These are phyloP conservation scores for Hydriomena furcata DNA, from an alignment of 2,888 invertebrate genomes.

Conservation along the genomic window DNA sequence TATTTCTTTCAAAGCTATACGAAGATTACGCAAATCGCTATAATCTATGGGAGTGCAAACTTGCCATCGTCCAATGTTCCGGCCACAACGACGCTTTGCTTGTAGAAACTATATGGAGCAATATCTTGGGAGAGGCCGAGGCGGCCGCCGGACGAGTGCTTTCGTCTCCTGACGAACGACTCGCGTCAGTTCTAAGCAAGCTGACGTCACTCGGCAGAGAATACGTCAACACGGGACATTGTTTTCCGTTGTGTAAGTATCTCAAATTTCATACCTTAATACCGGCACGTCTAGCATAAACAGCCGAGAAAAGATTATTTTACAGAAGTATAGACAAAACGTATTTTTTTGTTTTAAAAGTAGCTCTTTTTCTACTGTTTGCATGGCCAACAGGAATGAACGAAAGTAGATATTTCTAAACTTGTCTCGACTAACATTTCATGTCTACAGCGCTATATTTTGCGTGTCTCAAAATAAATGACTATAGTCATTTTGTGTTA, in stretches of 20 bases:
- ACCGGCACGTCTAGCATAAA: no score
- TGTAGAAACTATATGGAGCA: slow-evolving; percentile 96
- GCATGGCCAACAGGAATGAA: no score
- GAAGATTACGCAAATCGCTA: slow-evolving; percentile 96
- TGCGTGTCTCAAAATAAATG: no score
- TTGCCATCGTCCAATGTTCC: slow-evolving; percentile 97
- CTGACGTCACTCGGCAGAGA: slow-evolving; percentile 89
- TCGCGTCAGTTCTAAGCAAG: slow-evolving; percentile 89
- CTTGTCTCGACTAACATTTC: no score
- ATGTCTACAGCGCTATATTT: no score
- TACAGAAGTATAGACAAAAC: no score
- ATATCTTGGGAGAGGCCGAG: slow-evolving; percentile 88
- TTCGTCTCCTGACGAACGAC: slow-evolving; percentile 81
- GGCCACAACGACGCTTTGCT: slow-evolving; percentile 94
- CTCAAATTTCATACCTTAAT: no score
- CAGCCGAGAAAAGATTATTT: no score
- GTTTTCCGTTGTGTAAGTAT: slow-evolving; percentile 92
- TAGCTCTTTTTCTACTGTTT: no score
- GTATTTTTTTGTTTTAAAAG: no score
- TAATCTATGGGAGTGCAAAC: slow-evolving; percentile 95
- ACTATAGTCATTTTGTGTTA: no score
- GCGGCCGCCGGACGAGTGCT: slow-evolving; percentile 67
- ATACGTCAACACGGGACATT: slow-evolving; percentile 92
- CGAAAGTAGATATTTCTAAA: no score
- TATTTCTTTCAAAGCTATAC: slow-evolving; percentile 85